Conservation (phyloP, 2,113 vertebrate species). For the Lasiurus cinereus region DNA sequence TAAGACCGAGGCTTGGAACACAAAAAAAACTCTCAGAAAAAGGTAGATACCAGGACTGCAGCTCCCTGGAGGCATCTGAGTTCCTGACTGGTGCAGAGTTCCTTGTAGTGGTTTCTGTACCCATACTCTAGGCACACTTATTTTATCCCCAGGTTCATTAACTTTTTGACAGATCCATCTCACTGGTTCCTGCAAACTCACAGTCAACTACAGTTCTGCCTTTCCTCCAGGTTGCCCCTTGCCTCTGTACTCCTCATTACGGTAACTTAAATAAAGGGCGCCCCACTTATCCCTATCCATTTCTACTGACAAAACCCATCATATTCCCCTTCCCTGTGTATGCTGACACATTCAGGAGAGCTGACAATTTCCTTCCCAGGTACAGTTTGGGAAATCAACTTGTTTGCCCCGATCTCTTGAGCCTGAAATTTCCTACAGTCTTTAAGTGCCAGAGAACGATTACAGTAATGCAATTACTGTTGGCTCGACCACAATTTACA, state of each 20-base stretch:
- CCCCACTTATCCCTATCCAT: background rate
- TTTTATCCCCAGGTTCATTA: background rate
- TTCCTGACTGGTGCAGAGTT: background rate
- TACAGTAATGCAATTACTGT: background rate
- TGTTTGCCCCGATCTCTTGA: conserved; percentile 54
- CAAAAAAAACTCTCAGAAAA: background rate
- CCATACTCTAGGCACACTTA: background rate
- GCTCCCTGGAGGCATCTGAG: background rate
- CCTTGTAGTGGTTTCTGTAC: background rate
- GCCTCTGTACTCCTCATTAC: background rate
- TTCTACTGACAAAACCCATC: conserved; percentile 3
- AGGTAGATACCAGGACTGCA: background rate
- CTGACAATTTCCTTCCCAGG: background rate
- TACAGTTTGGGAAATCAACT: background rate
- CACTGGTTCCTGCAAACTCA: background rate
- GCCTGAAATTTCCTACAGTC: conserved; percentile 28
- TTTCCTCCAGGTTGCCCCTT: background rate
- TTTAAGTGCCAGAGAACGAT: conserved; percentile 23
- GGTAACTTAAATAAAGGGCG: background rate
- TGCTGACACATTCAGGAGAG: background rate
- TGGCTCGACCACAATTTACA: background rate
- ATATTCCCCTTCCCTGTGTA: background rate
- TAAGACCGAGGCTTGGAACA: background rate
- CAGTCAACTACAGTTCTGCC: background rate
- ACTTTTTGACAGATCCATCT: background rate